A percentile compares a stretch with the other conserved stretches of the same genome.
These are phyloP conservation scores for Erebia aethiops DNA, from an alignment of 2,888 invertebrate genomes.

Conservation along the genomic window DNA sequence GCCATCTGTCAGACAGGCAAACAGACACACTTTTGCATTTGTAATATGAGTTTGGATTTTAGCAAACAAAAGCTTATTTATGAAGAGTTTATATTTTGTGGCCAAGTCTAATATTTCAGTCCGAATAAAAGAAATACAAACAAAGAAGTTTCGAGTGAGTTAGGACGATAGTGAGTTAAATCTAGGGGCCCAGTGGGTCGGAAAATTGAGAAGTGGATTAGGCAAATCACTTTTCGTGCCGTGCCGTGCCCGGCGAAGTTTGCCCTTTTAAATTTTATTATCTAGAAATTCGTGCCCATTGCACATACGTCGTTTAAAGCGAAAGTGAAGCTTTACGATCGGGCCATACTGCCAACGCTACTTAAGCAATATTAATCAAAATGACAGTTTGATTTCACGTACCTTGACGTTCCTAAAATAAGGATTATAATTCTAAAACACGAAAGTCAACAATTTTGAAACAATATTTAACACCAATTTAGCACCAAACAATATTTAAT, in stretches of 20 bases:
- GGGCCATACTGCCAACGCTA: too few species aligned
- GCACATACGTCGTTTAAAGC: background rate
- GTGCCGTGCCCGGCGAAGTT: conserved; percentile 70
- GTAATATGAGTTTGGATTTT: too few species aligned
- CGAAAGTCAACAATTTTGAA: too few species aligned
- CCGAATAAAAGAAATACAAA: conserved; percentile 21
- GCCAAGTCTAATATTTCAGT: background rate
- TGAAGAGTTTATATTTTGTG: background rate
- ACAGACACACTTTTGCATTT: too few species aligned
- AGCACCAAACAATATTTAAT: too few species aligned
- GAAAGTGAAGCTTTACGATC: conserved; percentile 2
- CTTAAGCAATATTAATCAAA: too few species aligned
- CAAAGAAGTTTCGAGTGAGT: conserved; percentile 43
- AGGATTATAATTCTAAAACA: too few species aligned
- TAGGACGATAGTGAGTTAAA: conserved; percentile 61
- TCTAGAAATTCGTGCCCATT: conserved; percentile 51
- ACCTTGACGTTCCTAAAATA: too few species aligned
- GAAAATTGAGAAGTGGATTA: conserved; percentile 82
- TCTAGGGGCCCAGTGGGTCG: conserved; percentile 65
- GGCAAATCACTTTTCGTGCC: conserved; percentile 82
- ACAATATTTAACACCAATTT: too few species aligned
- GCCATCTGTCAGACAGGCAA: too few species aligned
- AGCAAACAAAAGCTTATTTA: background rate
- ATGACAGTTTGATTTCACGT: too few species aligned
- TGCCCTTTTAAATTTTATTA: conserved; percentile 82